Evolutionary conservation across 2,888 invertebrate genomes (phyloP).

Genomic region (Agrotis clavis): DNA sequence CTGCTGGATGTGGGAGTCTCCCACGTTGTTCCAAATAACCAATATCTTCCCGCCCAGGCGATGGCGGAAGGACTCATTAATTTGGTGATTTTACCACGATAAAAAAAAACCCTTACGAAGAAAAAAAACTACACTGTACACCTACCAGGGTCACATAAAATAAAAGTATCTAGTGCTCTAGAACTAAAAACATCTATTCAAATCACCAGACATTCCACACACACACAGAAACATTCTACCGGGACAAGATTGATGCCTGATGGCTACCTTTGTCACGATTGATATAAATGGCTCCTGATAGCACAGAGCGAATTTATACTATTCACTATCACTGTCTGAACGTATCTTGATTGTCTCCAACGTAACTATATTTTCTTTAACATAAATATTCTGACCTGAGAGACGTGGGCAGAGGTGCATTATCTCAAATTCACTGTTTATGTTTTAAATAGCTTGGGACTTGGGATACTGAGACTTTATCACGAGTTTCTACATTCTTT

Average conservation of each 20-base stretch:
- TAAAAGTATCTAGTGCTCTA: background rate
- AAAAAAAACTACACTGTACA: too few relatives aligned
- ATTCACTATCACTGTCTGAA: constrained; percentile 33
- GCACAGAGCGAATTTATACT: constrained; percentile 22
- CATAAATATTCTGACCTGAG: background rate
- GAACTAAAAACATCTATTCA: background rate
- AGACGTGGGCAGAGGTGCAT: background rate
- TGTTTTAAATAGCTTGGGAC: background rate
- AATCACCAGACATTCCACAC: background rate
- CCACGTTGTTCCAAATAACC: too few relatives aligned
- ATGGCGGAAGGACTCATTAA: too few relatives aligned
- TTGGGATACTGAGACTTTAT: background rate
- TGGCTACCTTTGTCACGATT: constrained; percentile 49
- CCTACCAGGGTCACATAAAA: background rate
- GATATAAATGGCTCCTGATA: constrained; percentile 56
- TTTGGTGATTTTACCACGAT: too few relatives aligned
- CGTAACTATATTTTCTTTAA: constrained; percentile 3
- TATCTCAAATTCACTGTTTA: too few relatives aligned
- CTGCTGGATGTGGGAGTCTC: too few relatives aligned
- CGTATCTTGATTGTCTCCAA: constrained; percentile 12
- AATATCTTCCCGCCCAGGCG: too few relatives aligned
- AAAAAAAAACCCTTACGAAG: too few relatives aligned
- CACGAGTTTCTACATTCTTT: background rate
- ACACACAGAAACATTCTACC: constrained; percentile 9
- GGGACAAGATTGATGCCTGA: constrained; percentile 48